Evolutionary conservation across 2,888 invertebrate genomes (phyloP).

Genomic region (Acanthosepion pharaonis): DNA sequence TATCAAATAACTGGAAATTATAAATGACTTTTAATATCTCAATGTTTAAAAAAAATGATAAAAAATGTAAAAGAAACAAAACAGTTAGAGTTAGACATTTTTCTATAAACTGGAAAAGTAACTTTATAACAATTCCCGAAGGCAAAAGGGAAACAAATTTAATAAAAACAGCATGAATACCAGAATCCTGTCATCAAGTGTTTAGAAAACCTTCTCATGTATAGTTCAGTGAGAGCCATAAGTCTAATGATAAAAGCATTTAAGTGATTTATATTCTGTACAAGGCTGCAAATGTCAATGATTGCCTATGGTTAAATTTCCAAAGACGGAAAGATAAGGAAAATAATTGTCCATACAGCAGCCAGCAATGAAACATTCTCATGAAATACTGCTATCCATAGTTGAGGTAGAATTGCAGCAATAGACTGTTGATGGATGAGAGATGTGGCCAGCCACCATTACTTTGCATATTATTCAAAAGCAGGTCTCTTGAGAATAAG

Average conservation of each 20-base stretch:
- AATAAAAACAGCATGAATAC: background rate
- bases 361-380: background rate
- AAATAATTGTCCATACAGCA: background rate
- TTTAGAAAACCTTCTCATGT: background rate
- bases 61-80: background rate
- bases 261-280: background rate
- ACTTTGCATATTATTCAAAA: background rate
- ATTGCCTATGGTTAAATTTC: background rate
- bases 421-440: background rate
- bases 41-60: background rate
- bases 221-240: background rate
- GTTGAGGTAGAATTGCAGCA: background rate
- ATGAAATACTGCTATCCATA: background rate
- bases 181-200: background rate
- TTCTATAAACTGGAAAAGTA: background rate
- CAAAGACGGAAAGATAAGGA: background rate
- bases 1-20: background rate
- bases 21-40: background rate
- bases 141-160: background rate
- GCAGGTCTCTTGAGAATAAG: background rate
- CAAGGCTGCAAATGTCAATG: background rate
- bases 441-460: background rate
- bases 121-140: background rate
- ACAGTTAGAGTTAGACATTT: background rate
- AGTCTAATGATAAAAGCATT: background rate